Evolutionary conservation across 53 echinoderm and acorn worm species (phyloP).

Genomic region (Hippasteria phrygiana): DNA sequence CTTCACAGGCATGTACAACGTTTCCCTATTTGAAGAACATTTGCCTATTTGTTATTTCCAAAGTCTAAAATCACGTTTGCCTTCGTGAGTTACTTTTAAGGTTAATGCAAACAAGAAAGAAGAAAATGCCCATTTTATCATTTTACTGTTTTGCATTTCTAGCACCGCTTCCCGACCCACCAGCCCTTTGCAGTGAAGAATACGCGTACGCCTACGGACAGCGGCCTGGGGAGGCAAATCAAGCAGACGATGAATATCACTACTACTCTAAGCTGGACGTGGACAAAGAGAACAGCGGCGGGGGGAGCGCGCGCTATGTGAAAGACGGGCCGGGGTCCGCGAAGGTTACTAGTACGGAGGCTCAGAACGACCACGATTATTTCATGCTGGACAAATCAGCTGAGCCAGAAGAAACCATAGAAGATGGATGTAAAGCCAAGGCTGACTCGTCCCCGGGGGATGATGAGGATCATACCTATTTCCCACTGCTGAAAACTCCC

Average conservation of each 20-base stretch:
- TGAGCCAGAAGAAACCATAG: neutral
- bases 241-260: neutral
- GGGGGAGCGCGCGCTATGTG: neutral
- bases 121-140: too few relatives aligned
- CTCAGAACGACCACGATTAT: neutral
- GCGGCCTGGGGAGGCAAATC: neutral
- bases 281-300: neutral
- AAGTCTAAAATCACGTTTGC: too few relatives aligned
- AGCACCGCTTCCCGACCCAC: neutral
- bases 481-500: neutral
- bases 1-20: too few relatives aligned
- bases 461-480: neutral
- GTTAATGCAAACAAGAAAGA: too few relatives aligned
- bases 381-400: neutral
- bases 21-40: too few relatives aligned
- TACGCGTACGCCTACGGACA: conserved; percentile 1
- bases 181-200: neutral
- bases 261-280: neutral
- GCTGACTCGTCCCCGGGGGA: neutral
- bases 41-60: too few relatives aligned
- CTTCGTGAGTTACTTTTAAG: too few relatives aligned
- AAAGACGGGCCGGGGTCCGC: neutral
- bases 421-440: neutral
- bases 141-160: too few relatives aligned
- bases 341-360: neutral